Evolutionary conservation across 2,888 invertebrate genomes (phyloP), one percentile per base, ranked within the genome.

Genomic region (Caenorhabditis sp.): DNA sequence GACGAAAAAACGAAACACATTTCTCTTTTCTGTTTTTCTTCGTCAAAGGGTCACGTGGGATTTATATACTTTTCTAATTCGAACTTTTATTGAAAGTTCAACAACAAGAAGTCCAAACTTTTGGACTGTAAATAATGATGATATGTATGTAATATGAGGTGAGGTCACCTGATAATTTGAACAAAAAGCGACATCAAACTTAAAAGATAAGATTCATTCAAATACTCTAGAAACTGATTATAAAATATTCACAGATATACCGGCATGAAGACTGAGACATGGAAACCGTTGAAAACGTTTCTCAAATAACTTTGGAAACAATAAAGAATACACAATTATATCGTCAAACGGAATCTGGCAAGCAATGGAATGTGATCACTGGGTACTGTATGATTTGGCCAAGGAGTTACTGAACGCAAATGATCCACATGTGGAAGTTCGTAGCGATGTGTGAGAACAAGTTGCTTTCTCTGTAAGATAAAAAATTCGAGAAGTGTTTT

Each of bases 301-400:
- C n/a, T n/a, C n/a, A n/a, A n/a, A n/a, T 7, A 31, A 31, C 43
- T 43, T 12, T 3, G 14, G 43, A 10, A 43, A 3, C 14, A 43
- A 38, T 23, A 21, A 8, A 36, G 4, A 27, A 10, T 20, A 53
- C 21, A 21, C 27, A 62, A 21, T 54, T 14, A 31, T 23, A 7
- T 38, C 7, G 50, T 49, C 12, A 71, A 26, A 17, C 60, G 20
- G 60, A 82, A 80, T 23, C 76, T 75, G 14, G 72, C 82, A 4
- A 82, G 27, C 0, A 82, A 56, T 3, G 82, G 82, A 17, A 82
- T 65, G 50, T 82, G 82, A 53, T 82, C 82, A 27, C 72, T 72
- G 36, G 82, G 82, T n/a, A 77, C 77, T 63, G 50, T 25, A 25
- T 38, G 17, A 53, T 82, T 82, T 8, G 82, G 82, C 79, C 79